phyloP scores from a whole-genome alignment of 2,113 vertebrate species.

The Tylochromis polylepis region DNA sequence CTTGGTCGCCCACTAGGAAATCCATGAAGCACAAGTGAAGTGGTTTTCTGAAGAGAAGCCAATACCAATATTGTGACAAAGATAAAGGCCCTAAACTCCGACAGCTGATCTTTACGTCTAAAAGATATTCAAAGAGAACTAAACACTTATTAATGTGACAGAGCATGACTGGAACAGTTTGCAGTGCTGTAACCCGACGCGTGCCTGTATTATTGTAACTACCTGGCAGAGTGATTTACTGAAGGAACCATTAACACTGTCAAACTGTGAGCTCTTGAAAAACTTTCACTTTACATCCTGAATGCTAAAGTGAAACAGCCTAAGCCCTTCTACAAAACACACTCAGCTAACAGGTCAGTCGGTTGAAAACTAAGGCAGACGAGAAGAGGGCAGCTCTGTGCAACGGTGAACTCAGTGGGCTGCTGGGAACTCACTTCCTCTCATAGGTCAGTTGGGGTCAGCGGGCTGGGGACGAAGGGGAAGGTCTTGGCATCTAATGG shows the following conservation, averaged over 20 bases:
- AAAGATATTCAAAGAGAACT: background rate
- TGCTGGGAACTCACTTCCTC: slow-evolving; percentile 51
- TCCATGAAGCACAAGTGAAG: slow-evolving; percentile 19
- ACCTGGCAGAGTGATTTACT: background rate
- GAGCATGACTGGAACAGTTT: background rate
- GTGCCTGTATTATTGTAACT: background rate
- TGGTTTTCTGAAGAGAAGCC: slow-evolving; percentile 29
- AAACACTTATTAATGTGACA: background rate
- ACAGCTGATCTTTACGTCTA: slow-evolving; percentile 24
- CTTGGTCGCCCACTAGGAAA: slow-evolving; percentile 2
- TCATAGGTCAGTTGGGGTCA: slow-evolving; percentile 41
- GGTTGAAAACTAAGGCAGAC: background rate
- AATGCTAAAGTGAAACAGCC: background rate
- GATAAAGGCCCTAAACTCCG: slow-evolving; percentile 29
- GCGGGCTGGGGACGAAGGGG: slow-evolving; percentile 39
- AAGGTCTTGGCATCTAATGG: slow-evolving; percentile 65
- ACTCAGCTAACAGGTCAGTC: slow-evolving; percentile 17
- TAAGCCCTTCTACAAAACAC: background rate
- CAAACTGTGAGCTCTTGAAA: background rate
- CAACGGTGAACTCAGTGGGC: slow-evolving; percentile 6
- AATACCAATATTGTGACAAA: slow-evolving; percentile 40
- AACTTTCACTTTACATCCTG: background rate
- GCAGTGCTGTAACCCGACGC: background rate
- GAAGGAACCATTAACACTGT: background rate
- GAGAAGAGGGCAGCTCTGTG: slow-evolving; percentile 47